Evolutionary conservation across 1,140 invertebrate genomes (phyloP), one percentile per base, ranked within the genome.

Genomic region (Drosophila suzukii): DNA sequence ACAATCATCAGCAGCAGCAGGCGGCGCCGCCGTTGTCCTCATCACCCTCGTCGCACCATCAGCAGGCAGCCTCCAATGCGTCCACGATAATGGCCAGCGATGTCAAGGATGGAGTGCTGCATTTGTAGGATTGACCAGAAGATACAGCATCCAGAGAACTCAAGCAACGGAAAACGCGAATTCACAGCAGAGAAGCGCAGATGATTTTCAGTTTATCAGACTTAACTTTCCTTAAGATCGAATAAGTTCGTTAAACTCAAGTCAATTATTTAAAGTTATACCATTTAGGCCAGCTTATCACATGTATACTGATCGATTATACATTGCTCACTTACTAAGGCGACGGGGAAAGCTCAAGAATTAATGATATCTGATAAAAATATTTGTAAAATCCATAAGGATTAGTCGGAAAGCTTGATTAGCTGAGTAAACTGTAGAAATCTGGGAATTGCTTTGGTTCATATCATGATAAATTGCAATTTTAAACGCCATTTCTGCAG

Each of bases 71-170:
- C 58, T 85, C 90, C 12, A 90, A 90, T 83, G 90, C 90, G 38
- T 90, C 90, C 50, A 90, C 85, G 46, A 81, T 88, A 24, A 84
- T 88, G 84, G 90, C 78, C 57, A 85, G 84, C 51, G 80, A 91
- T 77, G 88, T 91, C 27, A 89, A 91, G 81, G 91, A 92, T 70
- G 91, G 91, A n/a, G 91, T 92, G 17, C 49, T 92, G 78, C 91
- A 92, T 46, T 91, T 90, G 81, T 90, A 84, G 41, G 39, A 36
- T 36, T 17, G 51, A 17, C 1, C 30, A 11, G 7, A 12, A 8
- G 24, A 20, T 6, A 34, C n/a, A 13, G 27, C 27, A 34, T 43
- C 10, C 20, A 54, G 32, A 54, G 32, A 12, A 50, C 32, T 43
- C 46, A 34, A 20, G 24, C 41, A 78, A 55, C 43, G 17, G 34